Evolutionary conservation across 2,888 invertebrate genomes (phyloP), one percentile per base, ranked within the genome.

Genomic region (Helleia helle): DNA sequence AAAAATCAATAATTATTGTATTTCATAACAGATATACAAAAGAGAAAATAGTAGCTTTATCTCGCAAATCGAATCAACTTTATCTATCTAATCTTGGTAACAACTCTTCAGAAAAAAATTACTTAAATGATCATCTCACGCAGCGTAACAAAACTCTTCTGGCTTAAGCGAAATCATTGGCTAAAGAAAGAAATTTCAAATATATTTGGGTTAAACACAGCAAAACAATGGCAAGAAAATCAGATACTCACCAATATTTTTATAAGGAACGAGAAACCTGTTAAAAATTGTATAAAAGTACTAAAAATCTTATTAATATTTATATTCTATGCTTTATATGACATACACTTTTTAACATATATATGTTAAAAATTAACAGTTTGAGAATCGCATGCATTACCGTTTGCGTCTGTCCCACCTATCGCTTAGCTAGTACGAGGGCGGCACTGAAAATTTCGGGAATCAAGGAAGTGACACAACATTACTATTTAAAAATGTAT

Each of bases 131-230:
- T 15, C 47, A 50, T 14, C 39, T 48, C 4, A 50, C 50, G 2
- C 29, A 39, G 17, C 31, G 38, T 0, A 42, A 47, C 11, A 44
- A 47, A 36, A 30, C 8, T 14, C 40, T 47, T 4, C 22, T 42
- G 18, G 3, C 18, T 42, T 12, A 42, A 24, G 36, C n/a, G n/a
- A n/a, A n/a, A n/a, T 8, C 38, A 0, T n/a, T 42, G 3, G 36
- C 48, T 2, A 46, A 44, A 18, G 48, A 48, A 29, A 47, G 38
- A 6, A 44, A 45, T 18, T 51, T 44, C 18, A 22, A 38, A 12
- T 49, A 44, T 13, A 40, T 48, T 1, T 51, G 51, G 49, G 46
- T 48, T 0, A 51, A 48, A 18, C 48, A 51, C 12, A 41, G 40
- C 12, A 47, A 51, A 42, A 51, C 50, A 34, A 44, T 50, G 45